Percentiles rank a stretch among this genome's conserved stretches.
These are phyloP conservation scores for Cebidichthys violaceus DNA, from an alignment of 2,113 vertebrate species.

Conservation along the genomic window DNA sequence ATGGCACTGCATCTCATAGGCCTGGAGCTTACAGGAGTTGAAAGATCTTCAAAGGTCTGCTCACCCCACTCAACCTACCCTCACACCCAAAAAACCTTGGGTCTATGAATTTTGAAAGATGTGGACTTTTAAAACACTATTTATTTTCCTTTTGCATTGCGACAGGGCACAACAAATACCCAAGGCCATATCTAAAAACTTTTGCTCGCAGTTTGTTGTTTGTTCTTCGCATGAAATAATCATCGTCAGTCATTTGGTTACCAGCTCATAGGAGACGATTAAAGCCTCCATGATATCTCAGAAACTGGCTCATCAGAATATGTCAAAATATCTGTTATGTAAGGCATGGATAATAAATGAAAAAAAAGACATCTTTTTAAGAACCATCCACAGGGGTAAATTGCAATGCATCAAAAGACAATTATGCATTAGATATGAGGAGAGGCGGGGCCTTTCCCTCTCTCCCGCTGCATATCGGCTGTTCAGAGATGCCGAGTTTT, in stretches of 20 bases:
- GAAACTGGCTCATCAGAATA: slow-evolving; percentile 72
- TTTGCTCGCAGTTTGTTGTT: slow-evolving; percentile 60
- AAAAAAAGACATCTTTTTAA: slow-evolving; percentile 66
- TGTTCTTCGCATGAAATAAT: slow-evolving; percentile 52
- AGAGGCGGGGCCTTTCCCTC: slow-evolving; percentile 53
- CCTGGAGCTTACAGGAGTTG: slow-evolving; percentile 72
- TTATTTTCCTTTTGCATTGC: slow-evolving; percentile 46
- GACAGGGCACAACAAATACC: slow-evolving; percentile 30
- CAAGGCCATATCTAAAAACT: slow-evolving; percentile 14
- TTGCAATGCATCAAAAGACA: slow-evolving; percentile 82
- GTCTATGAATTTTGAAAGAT: slow-evolving; percentile 57
- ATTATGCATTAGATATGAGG: slow-evolving; percentile 79
- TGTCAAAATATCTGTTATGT: slow-evolving; percentile 78
- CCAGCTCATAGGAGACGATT: slow-evolving; percentile 62
- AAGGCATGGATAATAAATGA: slow-evolving; percentile 79
- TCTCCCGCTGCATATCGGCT: slow-evolving; percentile 51
- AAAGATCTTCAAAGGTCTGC: slow-evolving; percentile 72
- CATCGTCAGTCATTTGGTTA: slow-evolving; percentile 42
- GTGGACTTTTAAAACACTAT: slow-evolving; percentile 47
- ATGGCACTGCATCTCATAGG: slow-evolving; percentile 69
- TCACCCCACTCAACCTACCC: slow-evolving; percentile 47
- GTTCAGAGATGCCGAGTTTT: slow-evolving; percentile 52
- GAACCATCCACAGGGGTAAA: slow-evolving; percentile 77
- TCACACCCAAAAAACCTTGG: slow-evolving; percentile 47
- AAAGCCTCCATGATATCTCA: slow-evolving; percentile 59